Evolutionary conservation across 1,140 invertebrate species (phyloP).

Genomic region (Drosophila kohkoa): DNA sequence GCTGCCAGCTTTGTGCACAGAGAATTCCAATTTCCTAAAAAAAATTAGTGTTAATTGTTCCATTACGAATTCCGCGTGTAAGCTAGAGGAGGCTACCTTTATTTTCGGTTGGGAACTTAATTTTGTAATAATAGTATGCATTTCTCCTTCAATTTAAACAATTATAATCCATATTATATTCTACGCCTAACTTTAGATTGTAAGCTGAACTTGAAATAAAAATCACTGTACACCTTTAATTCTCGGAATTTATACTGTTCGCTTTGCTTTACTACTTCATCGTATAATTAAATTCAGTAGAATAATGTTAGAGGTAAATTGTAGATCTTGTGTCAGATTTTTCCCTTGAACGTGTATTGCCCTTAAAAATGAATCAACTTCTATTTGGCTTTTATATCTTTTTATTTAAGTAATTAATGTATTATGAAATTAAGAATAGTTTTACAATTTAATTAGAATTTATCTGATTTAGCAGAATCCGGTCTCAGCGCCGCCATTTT

Average conservation of each 20-base stretch:
- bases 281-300: neutral
- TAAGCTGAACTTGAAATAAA: conserved; percentile 61
- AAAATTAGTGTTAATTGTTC: conserved; percentile 14
- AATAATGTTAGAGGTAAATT: neutral
- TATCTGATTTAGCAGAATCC: conserved; percentile 19
- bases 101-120: neutral
- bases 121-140: neutral
- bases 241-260: neutral
- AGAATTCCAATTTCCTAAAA: conserved; percentile 15
- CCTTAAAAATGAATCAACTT: too few species aligned
- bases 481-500: conserved; percentile 51
- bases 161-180: conserved; percentile 60
- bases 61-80: conserved; percentile 12
- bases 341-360: neutral
- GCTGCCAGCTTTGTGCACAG: neutral
- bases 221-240: neutral
- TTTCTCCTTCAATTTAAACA: conserved; percentile 31
- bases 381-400: neutral
- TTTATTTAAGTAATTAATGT: neutral
- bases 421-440: too few species aligned
- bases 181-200: conserved; percentile 29
- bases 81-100: neutral
- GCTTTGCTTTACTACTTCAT: neutral
- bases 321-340: neutral
- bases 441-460: neutral